Conservation (phyloP, 2,888 invertebrate genomes). For the Fragum sueziense region DNA sequence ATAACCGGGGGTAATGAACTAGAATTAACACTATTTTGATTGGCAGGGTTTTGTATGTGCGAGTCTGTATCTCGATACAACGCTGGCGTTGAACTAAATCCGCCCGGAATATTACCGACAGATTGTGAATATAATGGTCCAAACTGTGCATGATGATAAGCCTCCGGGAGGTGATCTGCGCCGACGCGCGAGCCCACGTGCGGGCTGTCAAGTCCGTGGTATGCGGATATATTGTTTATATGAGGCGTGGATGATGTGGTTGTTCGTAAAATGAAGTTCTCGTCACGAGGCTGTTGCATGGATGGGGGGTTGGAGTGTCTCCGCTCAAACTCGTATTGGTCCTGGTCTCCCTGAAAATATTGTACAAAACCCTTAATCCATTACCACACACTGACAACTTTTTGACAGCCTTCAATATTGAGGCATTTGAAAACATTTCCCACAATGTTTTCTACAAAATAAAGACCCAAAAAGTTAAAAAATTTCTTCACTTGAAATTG, state of each 20-base stretch:
- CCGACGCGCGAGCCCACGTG: conserved; percentile 35
- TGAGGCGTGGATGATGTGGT: conserved; percentile 55
- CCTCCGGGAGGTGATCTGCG: conserved; percentile 51
- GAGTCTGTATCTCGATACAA: conserved; percentile 29
- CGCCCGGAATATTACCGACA: conserved; percentile 42
- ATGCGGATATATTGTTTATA: conserved; percentile 41
- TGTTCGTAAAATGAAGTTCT: conserved; percentile 71
- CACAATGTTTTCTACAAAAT: no score
- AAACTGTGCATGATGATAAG: conserved; percentile 37
- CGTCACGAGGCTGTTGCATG: conserved; percentile 66
- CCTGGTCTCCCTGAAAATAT: conserved; percentile 67
- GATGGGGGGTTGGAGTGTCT: conserved; percentile 66
- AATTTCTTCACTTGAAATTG: no score
- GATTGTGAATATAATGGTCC: conserved; percentile 50
- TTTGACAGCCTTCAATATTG: no score
- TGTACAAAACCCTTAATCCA: no score
- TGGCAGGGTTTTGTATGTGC: conserved; percentile 23
- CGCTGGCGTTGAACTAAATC: conserved; percentile 57
- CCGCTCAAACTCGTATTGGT: conserved; percentile 60
- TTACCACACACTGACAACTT: no score
- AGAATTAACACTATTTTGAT: conserved; percentile 51
- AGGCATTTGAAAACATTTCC: no score
- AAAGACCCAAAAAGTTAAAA: no score
- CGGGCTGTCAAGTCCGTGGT: conserved; percentile 59
- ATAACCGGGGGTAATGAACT: conserved; percentile 46